Conservation (phyloP, 2,113 vertebrate genomes). For the Raphicerus campestris region DNA sequence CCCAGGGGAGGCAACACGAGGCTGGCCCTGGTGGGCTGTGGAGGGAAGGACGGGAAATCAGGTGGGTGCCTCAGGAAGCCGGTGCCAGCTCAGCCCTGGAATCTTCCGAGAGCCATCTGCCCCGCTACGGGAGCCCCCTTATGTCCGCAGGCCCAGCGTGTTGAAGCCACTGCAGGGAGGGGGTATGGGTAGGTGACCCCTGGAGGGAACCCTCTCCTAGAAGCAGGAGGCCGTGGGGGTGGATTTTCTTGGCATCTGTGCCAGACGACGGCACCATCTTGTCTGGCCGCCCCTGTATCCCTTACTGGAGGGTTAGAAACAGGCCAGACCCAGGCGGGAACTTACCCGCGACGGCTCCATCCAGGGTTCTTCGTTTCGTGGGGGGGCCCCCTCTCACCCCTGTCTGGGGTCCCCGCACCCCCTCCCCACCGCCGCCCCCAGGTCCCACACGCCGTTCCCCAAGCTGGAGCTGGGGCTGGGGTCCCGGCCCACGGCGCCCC, state of each 20-base stretch:
- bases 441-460: conserved; percentile 47
- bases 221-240: not conserved
- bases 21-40: not conserved
- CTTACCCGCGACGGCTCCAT: not conserved
- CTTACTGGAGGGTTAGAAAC: not conserved
- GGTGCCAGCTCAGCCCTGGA: not conserved
- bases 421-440: not conserved
- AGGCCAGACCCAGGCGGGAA: not conserved
- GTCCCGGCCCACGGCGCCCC: not conserved
- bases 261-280: not conserved
- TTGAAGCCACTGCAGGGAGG: not conserved
- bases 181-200: not conserved
- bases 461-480: conserved; percentile 59
- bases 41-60: not conserved
- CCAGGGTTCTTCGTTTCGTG: not conserved
- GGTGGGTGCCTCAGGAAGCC: not conserved
- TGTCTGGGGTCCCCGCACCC: not conserved
- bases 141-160: not conserved
- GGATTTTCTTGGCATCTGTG: not conserved
- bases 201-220: not conserved
- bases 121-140: not conserved
- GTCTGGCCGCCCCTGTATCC: not conserved
- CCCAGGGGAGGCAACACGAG: not conserved
- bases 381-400: not conserved
- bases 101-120: not conserved